A percentile compares a stretch with the other conserved stretches of the same genome.
Evolutionary conservation across 2,113 vertebrate species (phyloP).

Genomic region (Sigmodon hispidus): DNA sequence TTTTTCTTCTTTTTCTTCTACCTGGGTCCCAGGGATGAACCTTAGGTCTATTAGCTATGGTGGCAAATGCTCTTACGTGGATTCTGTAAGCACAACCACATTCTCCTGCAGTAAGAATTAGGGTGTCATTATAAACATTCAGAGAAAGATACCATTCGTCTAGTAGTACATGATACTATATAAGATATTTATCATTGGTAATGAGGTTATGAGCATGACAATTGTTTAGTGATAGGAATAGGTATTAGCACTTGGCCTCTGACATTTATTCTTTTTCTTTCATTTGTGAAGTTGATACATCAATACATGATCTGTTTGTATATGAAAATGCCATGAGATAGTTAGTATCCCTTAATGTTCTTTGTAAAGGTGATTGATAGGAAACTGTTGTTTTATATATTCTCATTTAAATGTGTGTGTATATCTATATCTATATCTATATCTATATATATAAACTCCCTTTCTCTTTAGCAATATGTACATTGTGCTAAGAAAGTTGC

Average conservation of each 20-base stretch:
- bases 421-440: neutral
- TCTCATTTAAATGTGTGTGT: accelerated
- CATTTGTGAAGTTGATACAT: neutral
- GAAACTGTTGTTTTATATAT: neutral
- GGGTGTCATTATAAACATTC: neutral
- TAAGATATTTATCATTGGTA: slow-evolving; percentile 10
- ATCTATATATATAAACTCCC: neutral
- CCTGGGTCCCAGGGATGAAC: neutral
- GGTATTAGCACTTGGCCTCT: neutral
- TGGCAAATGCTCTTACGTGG: neutral
- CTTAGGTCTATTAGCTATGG: neutral
- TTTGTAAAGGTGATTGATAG: slow-evolving; percentile 1
- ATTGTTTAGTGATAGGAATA: neutral
- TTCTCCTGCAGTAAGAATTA: neutral
- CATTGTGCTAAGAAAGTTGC: neutral
- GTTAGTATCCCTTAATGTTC: slow-evolving; percentile 8
- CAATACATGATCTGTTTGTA: neutral
- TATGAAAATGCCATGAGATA: neutral
- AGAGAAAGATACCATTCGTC: neutral
- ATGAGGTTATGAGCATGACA: neutral
- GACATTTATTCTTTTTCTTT: slow-evolving; percentile 10
- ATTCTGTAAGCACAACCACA: neutral
- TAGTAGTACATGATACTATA: neutral
- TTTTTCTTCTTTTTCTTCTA: neutral
- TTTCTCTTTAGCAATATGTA: neutral